These are phyloP conservation scores for Plotosus lineatus DNA, from an alignment of 2,113 vertebrate species.

Conservation along the genomic window DNA sequence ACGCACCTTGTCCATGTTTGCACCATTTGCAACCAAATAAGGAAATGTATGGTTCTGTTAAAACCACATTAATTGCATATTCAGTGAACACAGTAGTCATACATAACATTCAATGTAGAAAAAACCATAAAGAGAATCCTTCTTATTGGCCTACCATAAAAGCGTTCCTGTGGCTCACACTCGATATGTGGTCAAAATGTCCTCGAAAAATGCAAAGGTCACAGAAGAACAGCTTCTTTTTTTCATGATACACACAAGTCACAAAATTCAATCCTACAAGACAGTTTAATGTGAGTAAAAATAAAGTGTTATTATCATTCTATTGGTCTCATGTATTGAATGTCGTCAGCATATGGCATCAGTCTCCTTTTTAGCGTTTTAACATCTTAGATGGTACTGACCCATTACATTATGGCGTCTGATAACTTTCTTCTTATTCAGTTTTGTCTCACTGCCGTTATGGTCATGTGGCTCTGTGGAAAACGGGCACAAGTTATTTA, in stretches of 20 bases:
- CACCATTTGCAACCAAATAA: constrained; percentile 5
- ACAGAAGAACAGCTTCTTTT: constrained; percentile 41
- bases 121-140: not conserved
- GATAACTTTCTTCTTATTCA: not conserved
- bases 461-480: not conserved
- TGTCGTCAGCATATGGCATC: not conserved
- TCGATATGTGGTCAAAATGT: constrained; percentile 26
- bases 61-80: not conserved
- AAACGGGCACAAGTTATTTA: not conserved
- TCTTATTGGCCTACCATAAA: constrained; percentile 26
- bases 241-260: constrained; percentile 33
- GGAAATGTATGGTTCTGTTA: constrained; percentile 35
- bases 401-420: constrained; percentile 9
- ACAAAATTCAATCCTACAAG: constrained; percentile 39
- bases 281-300: not conserved
- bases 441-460: not conserved
- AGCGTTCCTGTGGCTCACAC: constrained; percentile 22
- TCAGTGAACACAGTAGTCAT: not conserved
- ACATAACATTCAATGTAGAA: not conserved
- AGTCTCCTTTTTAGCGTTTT: not conserved
- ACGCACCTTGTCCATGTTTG: constrained; percentile 7
- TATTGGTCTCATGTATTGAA: not conserved
- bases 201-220: constrained; percentile 37
- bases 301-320: not conserved
- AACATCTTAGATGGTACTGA: not conserved